A percentile compares a stretch with the other conserved stretches of the same genome.
Evolutionary conservation across 2,888 invertebrate species (phyloP).

Genomic region (Acronicta alni): DNA sequence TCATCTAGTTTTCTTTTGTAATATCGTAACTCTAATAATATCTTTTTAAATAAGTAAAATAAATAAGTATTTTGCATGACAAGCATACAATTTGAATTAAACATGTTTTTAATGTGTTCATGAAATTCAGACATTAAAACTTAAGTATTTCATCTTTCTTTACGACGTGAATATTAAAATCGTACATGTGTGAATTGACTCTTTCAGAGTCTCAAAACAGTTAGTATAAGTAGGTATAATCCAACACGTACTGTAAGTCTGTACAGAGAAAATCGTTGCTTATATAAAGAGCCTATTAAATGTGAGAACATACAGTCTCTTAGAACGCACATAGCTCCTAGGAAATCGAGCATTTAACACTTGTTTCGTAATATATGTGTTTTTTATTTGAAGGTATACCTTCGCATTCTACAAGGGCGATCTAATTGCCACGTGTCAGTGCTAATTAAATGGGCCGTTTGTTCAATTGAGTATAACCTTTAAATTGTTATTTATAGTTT

Average conservation of each 20-base stretch:
- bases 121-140: too few relatives aligned
- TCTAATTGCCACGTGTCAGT: constrained; percentile 57
- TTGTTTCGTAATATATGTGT: constrained; percentile 31
- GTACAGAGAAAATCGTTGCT: constrained; percentile 2
- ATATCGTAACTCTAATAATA: too few relatives aligned
- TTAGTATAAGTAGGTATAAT: neutral
- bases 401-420: constrained; percentile 58
- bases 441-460: constrained; percentile 41
- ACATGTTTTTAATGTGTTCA: too few relatives aligned
- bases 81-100: too few relatives aligned
- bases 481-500: constrained; percentile 50
- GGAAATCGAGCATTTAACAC: constrained; percentile 48
- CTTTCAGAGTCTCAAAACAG: neutral
- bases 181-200: constrained; percentile 13
- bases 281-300: neutral
- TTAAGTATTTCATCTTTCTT: constrained; percentile 32
- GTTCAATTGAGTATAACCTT: constrained; percentile 54
- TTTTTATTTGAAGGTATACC: constrained; percentile 29
- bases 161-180: constrained; percentile 15
- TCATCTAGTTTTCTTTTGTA: too few relatives aligned
- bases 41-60: too few relatives aligned
- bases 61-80: too few relatives aligned
- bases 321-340: constrained; percentile 33
- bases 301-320: constrained; percentile 20
- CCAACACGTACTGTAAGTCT: neutral